Conservation (phyloP, 1,140 invertebrate species). For the Achroia grisella region DNA sequence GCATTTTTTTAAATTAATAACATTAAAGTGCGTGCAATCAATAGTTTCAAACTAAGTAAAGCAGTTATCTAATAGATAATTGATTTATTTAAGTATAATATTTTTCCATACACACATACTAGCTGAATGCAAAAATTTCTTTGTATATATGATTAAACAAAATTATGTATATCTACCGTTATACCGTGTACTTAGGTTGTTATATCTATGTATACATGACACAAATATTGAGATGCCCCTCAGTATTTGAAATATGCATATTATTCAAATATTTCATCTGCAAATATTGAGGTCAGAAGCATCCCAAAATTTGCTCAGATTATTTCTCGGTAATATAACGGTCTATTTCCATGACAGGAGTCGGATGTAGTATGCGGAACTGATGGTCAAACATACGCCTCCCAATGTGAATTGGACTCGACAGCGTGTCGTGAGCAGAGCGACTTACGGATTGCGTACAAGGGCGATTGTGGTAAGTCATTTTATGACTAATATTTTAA, state of each 20-base stretch:
- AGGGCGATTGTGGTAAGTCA: slow-evolving; percentile 89
- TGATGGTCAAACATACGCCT: slow-evolving; percentile 90
- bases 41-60: no score
- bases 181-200: no score
- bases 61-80: no score
- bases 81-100: no score
- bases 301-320: neutral
- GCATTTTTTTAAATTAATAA: no score
- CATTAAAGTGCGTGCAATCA: no score
- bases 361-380: slow-evolving; percentile 84
- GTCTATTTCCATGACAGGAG: slow-evolving; percentile 38
- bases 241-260: neutral
- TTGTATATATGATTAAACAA: no score
- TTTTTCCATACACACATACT: no score
- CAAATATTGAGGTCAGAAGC: neutral
- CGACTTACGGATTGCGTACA: slow-evolving; percentile 78
- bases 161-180: no score
- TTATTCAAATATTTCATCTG: slow-evolving; percentile 1
- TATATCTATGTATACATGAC: no score
- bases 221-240: no score
- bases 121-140: no score
- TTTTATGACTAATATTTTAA: neutral
- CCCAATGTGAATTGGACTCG: slow-evolving; percentile 89
- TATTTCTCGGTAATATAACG: neutral
- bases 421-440: slow-evolving; percentile 83